phyloP scores from a whole-genome alignment of 1,140 invertebrate species.

The Achroia grisella region DNA sequence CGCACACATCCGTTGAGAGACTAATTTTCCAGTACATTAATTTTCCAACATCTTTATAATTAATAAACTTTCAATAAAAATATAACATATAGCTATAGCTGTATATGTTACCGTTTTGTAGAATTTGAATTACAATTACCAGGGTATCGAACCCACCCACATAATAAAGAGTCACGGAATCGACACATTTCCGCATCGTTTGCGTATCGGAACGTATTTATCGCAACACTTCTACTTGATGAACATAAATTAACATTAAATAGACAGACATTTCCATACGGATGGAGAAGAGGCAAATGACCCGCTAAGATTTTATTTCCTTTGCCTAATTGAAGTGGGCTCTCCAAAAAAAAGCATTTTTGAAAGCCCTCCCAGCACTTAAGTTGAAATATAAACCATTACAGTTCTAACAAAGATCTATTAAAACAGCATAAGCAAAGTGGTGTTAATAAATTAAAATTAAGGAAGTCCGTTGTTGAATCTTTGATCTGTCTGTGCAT shows the following conservation, averaged over 20 bases:
- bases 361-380: background rate
- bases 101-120: background rate
- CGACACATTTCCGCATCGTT: slow-evolving; percentile 2
- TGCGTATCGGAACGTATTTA: slow-evolving; percentile 1
- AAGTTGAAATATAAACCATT: background rate
- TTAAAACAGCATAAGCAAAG: background rate
- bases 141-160: slow-evolving; percentile 9
- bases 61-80: background rate
- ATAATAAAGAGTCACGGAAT: background rate
- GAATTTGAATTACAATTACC: slow-evolving; percentile 4
- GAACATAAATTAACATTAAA: background rate
- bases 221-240: background rate
- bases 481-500: slow-evolving; percentile 15
- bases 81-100: background rate
- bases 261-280: background rate
- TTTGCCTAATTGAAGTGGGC: background rate
- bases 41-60: background rate
- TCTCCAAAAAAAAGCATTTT: background rate
- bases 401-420: slow-evolving; percentile 2
- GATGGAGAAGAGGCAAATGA: background rate
- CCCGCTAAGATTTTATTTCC: background rate
- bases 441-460: slow-evolving; percentile 20
- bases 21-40: slow-evolving; percentile 5
- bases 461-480: slow-evolving; percentile 9
- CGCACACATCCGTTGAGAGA: background rate